These are phyloP conservation scores for Palythoa heliodiscus DNA, from an alignment of 92 coral and sea anemone species.

Conservation along the genomic window DNA sequence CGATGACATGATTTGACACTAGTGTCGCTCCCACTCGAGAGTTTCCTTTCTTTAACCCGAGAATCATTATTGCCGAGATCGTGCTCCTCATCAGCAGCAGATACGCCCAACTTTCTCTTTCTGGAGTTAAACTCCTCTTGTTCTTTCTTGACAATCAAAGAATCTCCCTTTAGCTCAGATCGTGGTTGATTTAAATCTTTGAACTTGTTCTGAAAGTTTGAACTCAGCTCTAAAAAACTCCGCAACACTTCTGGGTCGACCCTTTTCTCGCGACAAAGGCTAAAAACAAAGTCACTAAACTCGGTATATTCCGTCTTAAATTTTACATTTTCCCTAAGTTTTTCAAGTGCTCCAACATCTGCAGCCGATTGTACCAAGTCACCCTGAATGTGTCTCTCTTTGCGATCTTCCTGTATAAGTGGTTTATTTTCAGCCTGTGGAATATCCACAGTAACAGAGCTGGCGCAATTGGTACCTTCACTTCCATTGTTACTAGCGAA, in stretches of 20 bases:
- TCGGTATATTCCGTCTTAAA: not conserved
- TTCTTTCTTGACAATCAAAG: conserved; percentile 1
- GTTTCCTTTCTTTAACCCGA: conserved; percentile 21
- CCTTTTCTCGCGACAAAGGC: conserved; percentile 25
- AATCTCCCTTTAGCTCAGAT: not conserved
- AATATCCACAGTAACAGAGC: not conserved
- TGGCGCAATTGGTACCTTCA: not conserved
- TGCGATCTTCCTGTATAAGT: not conserved
- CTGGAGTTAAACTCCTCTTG: not conserved
- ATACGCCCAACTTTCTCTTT: conserved; percentile 11
- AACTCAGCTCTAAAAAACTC: conserved; percentile 29
- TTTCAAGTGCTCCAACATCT: not conserved
- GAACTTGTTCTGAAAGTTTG: conserved; percentile 21
- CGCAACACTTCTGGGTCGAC: conserved; percentile 37
- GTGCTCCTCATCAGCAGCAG: not conserved
- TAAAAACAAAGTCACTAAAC: conserved; percentile 32
- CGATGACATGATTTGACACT: conserved; percentile 62
- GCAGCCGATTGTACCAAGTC: not conserved
- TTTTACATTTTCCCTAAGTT: conserved; percentile 7
- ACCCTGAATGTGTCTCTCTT: not conserved
- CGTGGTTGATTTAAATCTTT: not conserved
- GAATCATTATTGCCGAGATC: not conserved
- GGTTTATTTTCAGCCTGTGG: not conserved
- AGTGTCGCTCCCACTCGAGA: conserved; percentile 26
- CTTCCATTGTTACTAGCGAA: not conserved